Conservation (phyloP, 1,140 invertebrate genomes). For the Neodiprion lecontei region DNA sequence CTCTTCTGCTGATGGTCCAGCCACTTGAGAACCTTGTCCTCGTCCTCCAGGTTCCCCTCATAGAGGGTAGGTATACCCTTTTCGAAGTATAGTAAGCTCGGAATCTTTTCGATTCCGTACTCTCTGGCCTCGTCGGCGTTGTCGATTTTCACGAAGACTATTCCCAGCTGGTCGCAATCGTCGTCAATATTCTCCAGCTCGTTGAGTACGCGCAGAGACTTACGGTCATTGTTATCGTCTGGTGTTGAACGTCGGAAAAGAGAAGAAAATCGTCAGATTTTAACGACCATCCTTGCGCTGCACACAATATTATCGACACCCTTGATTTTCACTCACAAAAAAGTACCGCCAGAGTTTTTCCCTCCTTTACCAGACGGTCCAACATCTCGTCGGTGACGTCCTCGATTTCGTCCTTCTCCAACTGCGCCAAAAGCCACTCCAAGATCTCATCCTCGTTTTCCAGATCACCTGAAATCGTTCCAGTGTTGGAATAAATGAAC, state of each 20-base stretch:
- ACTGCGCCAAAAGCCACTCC: constrained; percentile 84
- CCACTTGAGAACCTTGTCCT: constrained; percentile 90
- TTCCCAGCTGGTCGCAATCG: constrained; percentile 86
- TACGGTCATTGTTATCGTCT: constrained; percentile 92
- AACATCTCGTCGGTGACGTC: constrained; percentile 95
- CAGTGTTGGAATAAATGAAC: not conserved
- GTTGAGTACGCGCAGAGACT: constrained; percentile 83
- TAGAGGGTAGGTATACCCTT: constrained; percentile 88
- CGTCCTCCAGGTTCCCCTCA: constrained; percentile 90
- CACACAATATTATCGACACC: not conserved
- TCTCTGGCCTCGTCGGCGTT: constrained; percentile 88
- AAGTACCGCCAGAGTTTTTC: constrained; percentile 87
- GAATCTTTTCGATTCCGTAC: constrained; percentile 89
- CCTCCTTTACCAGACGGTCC: constrained; percentile 86
- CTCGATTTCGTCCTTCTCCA: constrained; percentile 93
- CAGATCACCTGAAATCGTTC: constrained; percentile 72
- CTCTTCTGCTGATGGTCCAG: constrained; percentile 82
- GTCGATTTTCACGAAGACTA: constrained; percentile 93
- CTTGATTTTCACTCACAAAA: constrained; percentile 79
- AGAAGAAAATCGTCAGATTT: constrained; percentile 1
- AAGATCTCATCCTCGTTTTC: constrained; percentile 91
- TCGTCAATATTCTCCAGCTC: constrained; percentile 96
- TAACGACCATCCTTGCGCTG: not conserved
- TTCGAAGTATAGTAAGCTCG: constrained; percentile 88
- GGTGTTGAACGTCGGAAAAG: constrained; percentile 18